Evolutionary conservation across 2,113 vertebrate genomes (phyloP).

Genomic region (Coptodon rendalli): DNA sequence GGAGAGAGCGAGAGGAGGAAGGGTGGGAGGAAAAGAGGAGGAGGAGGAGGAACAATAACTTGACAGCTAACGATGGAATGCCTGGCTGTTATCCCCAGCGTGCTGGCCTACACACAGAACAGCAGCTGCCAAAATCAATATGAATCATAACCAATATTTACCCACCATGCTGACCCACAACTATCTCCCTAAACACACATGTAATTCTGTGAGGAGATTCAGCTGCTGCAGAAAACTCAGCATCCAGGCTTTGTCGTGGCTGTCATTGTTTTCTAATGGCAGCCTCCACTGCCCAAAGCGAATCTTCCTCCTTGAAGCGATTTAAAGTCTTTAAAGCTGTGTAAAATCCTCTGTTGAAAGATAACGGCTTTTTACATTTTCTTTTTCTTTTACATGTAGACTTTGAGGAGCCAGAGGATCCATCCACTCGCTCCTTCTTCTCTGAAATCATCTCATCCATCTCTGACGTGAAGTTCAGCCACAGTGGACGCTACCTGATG

Average conservation of each 20-base stretch:
- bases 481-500: slow-evolving; percentile 95
- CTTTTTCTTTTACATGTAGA: slow-evolving; percentile 60
- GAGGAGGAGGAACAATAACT: slow-evolving; percentile 46
- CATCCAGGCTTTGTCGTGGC: slow-evolving; percentile 9
- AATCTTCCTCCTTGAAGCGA: background rate
- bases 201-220: slow-evolving; percentile 44
- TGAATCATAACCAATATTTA: slow-evolving; percentile 73
- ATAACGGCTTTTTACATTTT: background rate
- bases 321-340: background rate
- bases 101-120: slow-evolving; percentile 59
- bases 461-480: slow-evolving; percentile 96
- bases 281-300: background rate
- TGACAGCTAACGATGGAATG: slow-evolving; percentile 69
- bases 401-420: slow-evolving; percentile 95
- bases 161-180: slow-evolving; percentile 59
- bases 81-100: slow-evolving; percentile 53
- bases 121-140: slow-evolving; percentile 72
- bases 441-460: slow-evolving; percentile 98
- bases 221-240: slow-evolving; percentile 25
- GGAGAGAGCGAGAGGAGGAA: background rate
- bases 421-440: slow-evolving; percentile 92
- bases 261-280: slow-evolving; percentile 2
- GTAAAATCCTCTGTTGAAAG: background rate
- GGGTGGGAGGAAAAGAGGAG: background rate
- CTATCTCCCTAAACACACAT: slow-evolving; percentile 50